A percentile compares a stretch with the other conserved stretches of the same genome.
phyloP scores from a whole-genome alignment of 2,797 vertebrate genomes.

The Sarcophilus harrisii region DNA sequence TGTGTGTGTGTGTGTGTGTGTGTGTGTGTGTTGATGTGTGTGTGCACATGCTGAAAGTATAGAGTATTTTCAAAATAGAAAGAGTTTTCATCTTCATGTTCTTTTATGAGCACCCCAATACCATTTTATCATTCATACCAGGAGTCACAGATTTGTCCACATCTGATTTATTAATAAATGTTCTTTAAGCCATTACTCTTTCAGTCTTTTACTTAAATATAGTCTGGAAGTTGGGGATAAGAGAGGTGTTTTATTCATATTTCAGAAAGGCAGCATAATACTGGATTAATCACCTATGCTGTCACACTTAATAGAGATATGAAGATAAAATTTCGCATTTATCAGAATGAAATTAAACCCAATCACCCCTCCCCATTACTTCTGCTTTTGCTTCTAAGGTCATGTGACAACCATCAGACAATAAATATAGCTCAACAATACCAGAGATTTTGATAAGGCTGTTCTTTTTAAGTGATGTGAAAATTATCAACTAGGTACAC shows the following conservation, averaged over 20 bases:
- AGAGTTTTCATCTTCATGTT: background rate
- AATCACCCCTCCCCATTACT: background rate
- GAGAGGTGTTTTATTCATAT: too few species aligned
- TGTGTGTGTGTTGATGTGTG: too few species aligned
- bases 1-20: too few species aligned
- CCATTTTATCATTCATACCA: background rate
- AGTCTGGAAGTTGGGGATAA: background rate
- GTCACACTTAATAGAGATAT: background rate
- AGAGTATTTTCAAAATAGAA: background rate
- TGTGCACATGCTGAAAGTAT: background rate
- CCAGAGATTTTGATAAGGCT: background rate
- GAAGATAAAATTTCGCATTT: constrained; percentile 12
- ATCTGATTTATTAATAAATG: background rate
- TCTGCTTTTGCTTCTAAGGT: background rate
- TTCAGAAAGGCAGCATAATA: background rate
- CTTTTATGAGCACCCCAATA: background rate
- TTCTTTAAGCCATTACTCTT: background rate
- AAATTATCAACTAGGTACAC: background rate
- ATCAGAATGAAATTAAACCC: background rate
- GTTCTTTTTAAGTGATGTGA: background rate
- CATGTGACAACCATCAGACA: background rate
- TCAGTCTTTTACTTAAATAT: background rate
- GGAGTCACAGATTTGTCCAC: background rate
- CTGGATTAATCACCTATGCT: background rate
- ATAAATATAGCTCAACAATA: background rate